These are phyloP conservation scores for Neomorphus geoffroyi DNA, from an alignment of 2,797 vertebrate genomes.

Conservation along the genomic window DNA sequence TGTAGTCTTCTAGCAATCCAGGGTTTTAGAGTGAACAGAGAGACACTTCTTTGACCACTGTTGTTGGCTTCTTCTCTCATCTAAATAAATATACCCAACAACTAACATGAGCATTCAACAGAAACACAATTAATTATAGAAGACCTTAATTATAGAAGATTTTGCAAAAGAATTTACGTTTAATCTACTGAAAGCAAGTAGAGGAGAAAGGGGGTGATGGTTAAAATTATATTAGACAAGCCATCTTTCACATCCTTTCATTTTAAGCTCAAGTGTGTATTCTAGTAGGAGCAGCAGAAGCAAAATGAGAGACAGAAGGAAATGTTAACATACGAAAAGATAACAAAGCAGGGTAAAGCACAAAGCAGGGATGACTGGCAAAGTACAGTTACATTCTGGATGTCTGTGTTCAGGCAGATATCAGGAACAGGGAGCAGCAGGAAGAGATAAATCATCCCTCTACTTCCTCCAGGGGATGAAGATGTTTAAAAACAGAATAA, in stretches of 20 bases:
- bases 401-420: conserved; percentile 15
- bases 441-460: conserved; percentile 47
- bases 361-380: neutral
- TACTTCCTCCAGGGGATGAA: neutral
- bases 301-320: neutral
- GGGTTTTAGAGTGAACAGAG: neutral
- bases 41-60: neutral
- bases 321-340: conserved; percentile 18
- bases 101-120: neutral
- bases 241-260: neutral
- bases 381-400: neutral
- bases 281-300: neutral
- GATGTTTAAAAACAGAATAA: conserved; percentile 7
- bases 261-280: neutral
- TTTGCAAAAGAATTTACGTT: neutral
- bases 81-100: neutral
- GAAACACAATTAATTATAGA: neutral
- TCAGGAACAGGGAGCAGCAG: neutral
- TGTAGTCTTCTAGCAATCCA: neutral
- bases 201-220: neutral
- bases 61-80: neutral
- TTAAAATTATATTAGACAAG: neutral
- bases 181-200: neutral
- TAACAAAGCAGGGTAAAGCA: conserved; percentile 5
- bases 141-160: neutral